Evolutionary conservation across 1,140 invertebrate genomes (phyloP).

Genomic region (Drosophila cardini): DNA sequence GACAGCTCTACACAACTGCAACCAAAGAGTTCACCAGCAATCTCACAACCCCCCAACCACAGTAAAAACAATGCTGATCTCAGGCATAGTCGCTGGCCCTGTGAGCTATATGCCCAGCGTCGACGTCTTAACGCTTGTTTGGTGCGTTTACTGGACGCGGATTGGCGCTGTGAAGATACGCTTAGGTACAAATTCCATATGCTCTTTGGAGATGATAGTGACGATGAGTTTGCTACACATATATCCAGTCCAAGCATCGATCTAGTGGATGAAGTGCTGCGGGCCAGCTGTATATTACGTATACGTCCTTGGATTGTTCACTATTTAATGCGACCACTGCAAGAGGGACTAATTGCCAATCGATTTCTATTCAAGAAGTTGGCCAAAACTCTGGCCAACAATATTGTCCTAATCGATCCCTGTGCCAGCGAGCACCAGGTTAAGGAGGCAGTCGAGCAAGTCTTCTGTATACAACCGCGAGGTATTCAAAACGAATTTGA

Average conservation of each 20-base stretch:
- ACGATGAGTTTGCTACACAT: constrained; percentile 73
- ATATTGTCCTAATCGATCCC: constrained; percentile 74
- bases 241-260: constrained; percentile 77
- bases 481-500: constrained; percentile 60
- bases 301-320: constrained; percentile 81
- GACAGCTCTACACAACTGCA: neutral
- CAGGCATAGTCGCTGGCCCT: constrained; percentile 78
- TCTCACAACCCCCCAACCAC: neutral
- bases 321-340: constrained; percentile 73
- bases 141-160: constrained; percentile 62
- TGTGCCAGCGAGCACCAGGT: constrained; percentile 72
- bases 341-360: constrained; percentile 76
- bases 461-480: constrained; percentile 64
- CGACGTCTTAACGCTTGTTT: constrained; percentile 59
- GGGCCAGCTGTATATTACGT: constrained; percentile 73
- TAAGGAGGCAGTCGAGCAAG: constrained; percentile 63
- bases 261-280: constrained; percentile 69
- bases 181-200: constrained; percentile 62
- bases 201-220: constrained; percentile 78
- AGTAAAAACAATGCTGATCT: constrained; percentile 51
- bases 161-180: constrained; percentile 70
- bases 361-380: constrained; percentile 81
- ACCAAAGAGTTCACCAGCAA: constrained; percentile 23
- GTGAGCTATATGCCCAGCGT: constrained; percentile 75
- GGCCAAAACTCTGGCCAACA: constrained; percentile 68